Base-by-base conservation (phyloP, 2,888 invertebrate genomes). In the Cremastobaeus sp. region DNA sequence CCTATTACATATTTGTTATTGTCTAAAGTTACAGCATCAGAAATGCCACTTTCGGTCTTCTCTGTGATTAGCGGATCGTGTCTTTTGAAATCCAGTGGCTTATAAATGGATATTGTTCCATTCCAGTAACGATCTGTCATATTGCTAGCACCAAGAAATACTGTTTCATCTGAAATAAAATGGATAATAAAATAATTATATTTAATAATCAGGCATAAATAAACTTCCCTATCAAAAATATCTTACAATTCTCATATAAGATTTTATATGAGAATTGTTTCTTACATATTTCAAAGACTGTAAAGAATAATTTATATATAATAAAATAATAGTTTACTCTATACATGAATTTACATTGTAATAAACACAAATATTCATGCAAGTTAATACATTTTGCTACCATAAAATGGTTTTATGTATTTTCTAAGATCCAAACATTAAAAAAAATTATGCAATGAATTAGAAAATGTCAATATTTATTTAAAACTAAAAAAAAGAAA, bases 61-160 rank as follows among this genome's bases (percentile, higher is more conserved):
- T 83, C 85, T 0, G 88, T 88, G 8, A 88, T 83, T 0, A 85
- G 79, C 76, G 89, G 89, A 55, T 88, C 87, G 37, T 89, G 85
- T 18, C 88, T 88, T 18, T 83, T 74, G 20, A 84, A 83, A 81
- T 83, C 82, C 9, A 77, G 77, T 32, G 83, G 79, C 66, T 86
- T 85, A 18, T 85, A 92, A 78, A 89, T 88, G 88, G 91, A 90
- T 11, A 92, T 77, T 11, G 91, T 90, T 12, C 92, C 92, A 78
- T 88, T 89, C 92, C 92, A 92, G 77, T 90, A 90, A 2, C 91
- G 89, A 15, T 90, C 90, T 15, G 89, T 89, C 76, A 92, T 83
- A 82, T 90, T 90, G 32, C 90, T 91, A 14, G 90, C 90, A 28
- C 91, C 92, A 30, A 92, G 81, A 50, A 92, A 83, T 28, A 91